phyloP scores from a whole-genome alignment of 2,113 vertebrate species.

The Halichoerus grypus region DNA sequence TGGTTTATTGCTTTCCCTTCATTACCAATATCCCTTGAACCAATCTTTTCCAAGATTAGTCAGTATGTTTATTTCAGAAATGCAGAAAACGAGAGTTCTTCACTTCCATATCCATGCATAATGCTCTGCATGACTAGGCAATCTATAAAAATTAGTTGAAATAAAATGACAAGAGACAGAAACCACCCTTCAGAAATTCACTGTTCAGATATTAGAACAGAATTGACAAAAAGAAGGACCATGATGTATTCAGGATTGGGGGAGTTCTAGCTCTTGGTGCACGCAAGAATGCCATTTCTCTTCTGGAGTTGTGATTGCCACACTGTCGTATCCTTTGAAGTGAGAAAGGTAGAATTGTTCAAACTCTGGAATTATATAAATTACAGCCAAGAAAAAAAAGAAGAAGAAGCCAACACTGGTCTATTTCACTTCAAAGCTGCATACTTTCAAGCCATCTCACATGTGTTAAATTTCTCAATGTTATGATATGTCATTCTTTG shows the following conservation, averaged over 20 bases:
- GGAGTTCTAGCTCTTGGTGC: background rate
- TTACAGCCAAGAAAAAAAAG: background rate
- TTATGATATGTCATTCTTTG: background rate
- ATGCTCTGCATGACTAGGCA: background rate
- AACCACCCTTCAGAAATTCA: constrained; percentile 4
- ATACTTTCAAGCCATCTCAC: background rate
- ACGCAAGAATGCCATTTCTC: background rate
- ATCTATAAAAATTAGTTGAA: background rate
- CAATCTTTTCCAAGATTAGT: background rate
- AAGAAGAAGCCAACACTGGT: background rate
- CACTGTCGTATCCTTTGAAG: background rate
- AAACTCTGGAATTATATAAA: background rate
- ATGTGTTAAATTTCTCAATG: background rate
- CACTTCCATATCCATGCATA: background rate
- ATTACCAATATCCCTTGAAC: background rate
- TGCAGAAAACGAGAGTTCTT: constrained; percentile 17
- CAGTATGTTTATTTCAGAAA: constrained; percentile 44
- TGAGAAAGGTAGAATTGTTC: background rate
- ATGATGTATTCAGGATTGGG: background rate
- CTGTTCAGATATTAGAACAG: background rate
- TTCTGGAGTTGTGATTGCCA: background rate
- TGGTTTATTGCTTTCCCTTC: background rate
- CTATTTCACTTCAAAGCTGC: constrained; percentile 27
- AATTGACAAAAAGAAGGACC: background rate
- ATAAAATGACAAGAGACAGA: constrained; percentile 48